Percentiles rank a stretch among this genome's conserved stretches.
These are phyloP conservation scores for Metopolophium dirhodum DNA, from an alignment of 1,140 invertebrate species.

Conservation along the genomic window DNA sequence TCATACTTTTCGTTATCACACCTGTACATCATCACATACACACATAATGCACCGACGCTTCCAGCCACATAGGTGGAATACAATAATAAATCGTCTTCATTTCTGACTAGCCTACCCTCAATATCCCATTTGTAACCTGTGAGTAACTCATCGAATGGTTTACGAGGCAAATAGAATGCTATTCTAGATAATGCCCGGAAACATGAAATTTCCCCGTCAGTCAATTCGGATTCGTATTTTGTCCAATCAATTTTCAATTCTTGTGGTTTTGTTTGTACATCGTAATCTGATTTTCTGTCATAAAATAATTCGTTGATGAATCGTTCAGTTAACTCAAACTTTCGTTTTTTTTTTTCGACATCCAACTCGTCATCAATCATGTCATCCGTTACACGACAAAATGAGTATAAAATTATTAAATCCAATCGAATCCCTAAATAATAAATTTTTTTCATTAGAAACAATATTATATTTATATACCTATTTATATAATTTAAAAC, in stretches of 20 bases:
- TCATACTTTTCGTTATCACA: background rate
- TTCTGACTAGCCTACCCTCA: background rate
- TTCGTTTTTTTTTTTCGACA: background rate
- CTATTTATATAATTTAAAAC: background rate
- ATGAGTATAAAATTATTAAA: constrained; percentile 36
- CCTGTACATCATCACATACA: constrained; percentile 21
- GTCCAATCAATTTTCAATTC: background rate
- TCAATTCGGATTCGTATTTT: background rate
- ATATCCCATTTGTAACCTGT: constrained; percentile 40
- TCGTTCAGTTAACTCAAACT: background rate
- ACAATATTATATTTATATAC: background rate
- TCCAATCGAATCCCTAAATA: constrained; percentile 32
- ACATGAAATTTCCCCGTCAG: background rate
- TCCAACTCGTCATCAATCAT: constrained; percentile 35
- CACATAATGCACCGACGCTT: background rate
- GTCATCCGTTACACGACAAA: constrained; percentile 30
- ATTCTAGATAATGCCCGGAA: constrained; percentile 35
- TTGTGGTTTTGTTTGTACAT: constrained; percentile 11
- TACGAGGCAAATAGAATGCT: constrained; percentile 39
- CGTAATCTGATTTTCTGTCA: constrained; percentile 30
- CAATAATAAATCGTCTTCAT: constrained; percentile 4
- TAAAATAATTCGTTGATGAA: constrained; percentile 18
- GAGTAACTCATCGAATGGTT: constrained; percentile 41
- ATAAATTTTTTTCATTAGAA: background rate
- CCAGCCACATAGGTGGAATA: constrained; percentile 11